Evolutionary conservation across 2,113 vertebrate species (phyloP).

Genomic region (Phrynosoma platyrhinos): DNA sequence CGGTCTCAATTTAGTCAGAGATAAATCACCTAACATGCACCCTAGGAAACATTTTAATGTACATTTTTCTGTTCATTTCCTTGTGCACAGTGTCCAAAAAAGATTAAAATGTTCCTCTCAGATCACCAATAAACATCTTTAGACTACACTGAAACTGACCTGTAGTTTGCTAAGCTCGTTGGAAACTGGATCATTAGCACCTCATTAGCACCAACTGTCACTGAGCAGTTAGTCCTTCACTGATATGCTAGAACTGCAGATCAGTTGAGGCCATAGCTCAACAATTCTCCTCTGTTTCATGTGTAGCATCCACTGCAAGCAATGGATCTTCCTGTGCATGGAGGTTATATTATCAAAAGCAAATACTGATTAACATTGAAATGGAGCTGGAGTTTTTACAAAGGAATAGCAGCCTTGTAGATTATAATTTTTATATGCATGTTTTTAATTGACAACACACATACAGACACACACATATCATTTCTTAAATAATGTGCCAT

Average conservation of each 20-base stretch:
- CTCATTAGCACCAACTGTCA: slow-evolving; percentile 14
- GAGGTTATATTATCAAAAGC: slow-evolving; percentile 8
- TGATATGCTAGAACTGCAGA: not conserved
- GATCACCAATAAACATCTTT: slow-evolving; percentile 16
- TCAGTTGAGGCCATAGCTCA: slow-evolving; percentile 7
- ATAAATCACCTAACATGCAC: not conserved
- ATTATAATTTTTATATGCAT: too few relatives aligned
- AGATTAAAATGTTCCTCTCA: slow-evolving; percentile 36
- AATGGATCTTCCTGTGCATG: not conserved
- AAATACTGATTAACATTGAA: not conserved
- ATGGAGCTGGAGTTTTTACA: slow-evolving; percentile 28
- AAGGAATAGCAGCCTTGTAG: not conserved
- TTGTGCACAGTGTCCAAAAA: slow-evolving; percentile 30
- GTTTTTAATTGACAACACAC: too few relatives aligned
- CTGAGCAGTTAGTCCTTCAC: slow-evolving; percentile 22
- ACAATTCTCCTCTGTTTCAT: slow-evolving; percentile 1
- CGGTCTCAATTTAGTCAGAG: slow-evolving; percentile 2
- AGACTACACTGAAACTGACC: slow-evolving; percentile 2
- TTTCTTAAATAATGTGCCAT: too few relatives aligned
- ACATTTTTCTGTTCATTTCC: slow-evolving; percentile 38
- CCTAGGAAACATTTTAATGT: not conserved
- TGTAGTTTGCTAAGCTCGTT: slow-evolving; percentile 9
- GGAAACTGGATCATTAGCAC: slow-evolving; percentile 30
- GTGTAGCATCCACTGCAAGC: fast-evolving
- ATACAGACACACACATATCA: too few relatives aligned